A percentile compares a stretch with the other conserved stretches of the same genome.
Evolutionary conservation across 2,797 vertebrate genomes (phyloP).

Genomic region (Dryobates pubescens): DNA sequence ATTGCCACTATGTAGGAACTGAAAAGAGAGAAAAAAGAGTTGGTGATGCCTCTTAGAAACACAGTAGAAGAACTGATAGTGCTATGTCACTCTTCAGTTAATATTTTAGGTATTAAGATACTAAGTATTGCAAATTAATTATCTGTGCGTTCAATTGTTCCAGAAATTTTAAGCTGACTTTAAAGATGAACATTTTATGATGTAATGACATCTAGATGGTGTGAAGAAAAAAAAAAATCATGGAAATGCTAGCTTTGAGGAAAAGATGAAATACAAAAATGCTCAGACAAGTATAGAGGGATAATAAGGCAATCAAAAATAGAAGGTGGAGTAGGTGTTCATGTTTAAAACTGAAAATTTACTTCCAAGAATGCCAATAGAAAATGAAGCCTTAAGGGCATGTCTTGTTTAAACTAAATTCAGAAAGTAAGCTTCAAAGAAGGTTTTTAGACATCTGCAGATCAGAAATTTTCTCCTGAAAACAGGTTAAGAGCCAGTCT

Average conservation of each 20-base stretch:
- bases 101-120: not conserved
- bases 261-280: not conserved
- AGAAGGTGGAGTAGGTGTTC: not conserved
- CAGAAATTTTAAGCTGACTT: not conserved
- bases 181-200: not conserved
- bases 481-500: not conserved
- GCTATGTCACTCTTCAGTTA: not conserved
- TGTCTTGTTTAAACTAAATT: not conserved
- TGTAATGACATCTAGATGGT: not conserved
- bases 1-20: not conserved
- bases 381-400: not conserved
- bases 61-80: not conserved
- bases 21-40: not conserved
- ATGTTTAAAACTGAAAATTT: not conserved
- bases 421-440: not conserved
- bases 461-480: not conserved
- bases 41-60: not conserved
- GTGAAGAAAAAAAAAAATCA: not conserved
- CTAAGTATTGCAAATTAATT: not conserved
- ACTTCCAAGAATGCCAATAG: not conserved
- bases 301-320: not conserved
- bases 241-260: not conserved
- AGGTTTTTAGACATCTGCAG: not conserved
- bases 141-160: not conserved
- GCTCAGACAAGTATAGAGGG: not conserved